Conservation (phyloP, 1,140 invertebrate species). For the Monochamus saltuarius region DNA sequence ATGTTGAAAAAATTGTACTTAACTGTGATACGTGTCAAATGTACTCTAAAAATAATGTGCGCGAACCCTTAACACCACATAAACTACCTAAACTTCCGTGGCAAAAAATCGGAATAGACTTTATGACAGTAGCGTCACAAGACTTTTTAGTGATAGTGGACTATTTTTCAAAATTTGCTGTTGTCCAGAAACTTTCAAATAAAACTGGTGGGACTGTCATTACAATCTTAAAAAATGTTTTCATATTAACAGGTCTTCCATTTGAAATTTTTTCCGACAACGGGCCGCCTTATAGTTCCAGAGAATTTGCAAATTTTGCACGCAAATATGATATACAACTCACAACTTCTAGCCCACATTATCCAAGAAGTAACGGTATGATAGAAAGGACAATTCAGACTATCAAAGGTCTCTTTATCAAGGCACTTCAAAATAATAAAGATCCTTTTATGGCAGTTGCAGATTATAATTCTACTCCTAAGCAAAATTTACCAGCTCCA, state of each 20-base stretch:
- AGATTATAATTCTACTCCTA: conserved; percentile 20
- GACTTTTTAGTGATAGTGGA: conserved; percentile 25
- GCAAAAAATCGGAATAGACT: conserved; percentile 20
- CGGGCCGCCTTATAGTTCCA: conserved; percentile 51
- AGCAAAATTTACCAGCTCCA: conserved; percentile 15
- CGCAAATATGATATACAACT: conserved; percentile 49
- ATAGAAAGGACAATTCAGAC: conserved; percentile 40
- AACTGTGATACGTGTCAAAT: conserved; percentile 11
- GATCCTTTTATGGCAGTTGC: conserved; percentile 19
- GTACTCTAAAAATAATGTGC: not conserved
- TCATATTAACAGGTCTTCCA: not conserved
- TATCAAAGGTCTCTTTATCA: conserved; percentile 11
- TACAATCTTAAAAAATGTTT: conserved; percentile 5
- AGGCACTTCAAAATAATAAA: conserved; percentile 4
- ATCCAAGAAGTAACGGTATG: conserved; percentile 54
- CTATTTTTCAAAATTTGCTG: conserved; percentile 22
- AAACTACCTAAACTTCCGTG: not conserved
- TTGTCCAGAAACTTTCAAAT: conserved; percentile 11
- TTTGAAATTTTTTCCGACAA: conserved; percentile 49
- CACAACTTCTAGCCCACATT: conserved; percentile 46
- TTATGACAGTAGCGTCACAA: conserved; percentile 1
- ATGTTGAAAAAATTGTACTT: conserved; percentile 1
- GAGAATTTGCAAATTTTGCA: conserved; percentile 51
- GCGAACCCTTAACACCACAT: not conserved
- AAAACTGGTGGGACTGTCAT: not conserved